Conservation (phyloP, 2,797 vertebrate genomes). For the Poecilia gillii region DNA sequence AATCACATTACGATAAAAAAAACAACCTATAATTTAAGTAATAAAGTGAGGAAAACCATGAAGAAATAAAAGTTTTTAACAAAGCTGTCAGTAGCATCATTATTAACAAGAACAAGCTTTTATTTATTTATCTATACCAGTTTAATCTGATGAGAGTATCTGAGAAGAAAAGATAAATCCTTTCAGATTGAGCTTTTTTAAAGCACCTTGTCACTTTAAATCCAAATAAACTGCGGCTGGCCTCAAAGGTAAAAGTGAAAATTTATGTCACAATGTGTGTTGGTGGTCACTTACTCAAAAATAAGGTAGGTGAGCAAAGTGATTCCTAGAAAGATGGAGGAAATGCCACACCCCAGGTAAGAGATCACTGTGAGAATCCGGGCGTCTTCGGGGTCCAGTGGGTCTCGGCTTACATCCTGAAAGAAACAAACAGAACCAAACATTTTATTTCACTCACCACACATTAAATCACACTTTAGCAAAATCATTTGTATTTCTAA, state of each 20-base stretch:
- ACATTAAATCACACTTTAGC: background rate
- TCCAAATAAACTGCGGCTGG: too few species aligned
- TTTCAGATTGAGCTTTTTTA: too few species aligned
- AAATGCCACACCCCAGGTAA: conserved; percentile 86
- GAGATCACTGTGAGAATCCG: conserved; percentile 84
- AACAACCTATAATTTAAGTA: background rate
- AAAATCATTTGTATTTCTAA: background rate
- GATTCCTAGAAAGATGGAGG: conserved; percentile 88
- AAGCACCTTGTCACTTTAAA: too few species aligned
- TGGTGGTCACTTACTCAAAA: conserved; percentile 84
- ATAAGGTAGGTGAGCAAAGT: conserved; percentile 85
- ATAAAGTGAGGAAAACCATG: background rate
- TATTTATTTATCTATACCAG: background rate
- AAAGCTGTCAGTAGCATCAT: background rate
- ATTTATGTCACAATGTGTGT: background rate
- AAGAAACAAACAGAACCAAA: conserved; percentile 19
- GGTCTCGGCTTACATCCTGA: conserved; percentile 82
- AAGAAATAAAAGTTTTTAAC: background rate
- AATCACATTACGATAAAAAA: background rate
- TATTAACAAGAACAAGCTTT: background rate
- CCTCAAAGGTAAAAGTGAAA: background rate
- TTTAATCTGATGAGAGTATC: background rate
- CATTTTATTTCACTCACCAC: background rate
- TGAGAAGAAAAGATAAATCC: background rate
- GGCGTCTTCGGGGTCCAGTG: conserved; percentile 64